Evolutionary conservation across 2,113 vertebrate genomes (phyloP), one percentile per base, ranked within the genome.

Genomic region (Bufo gargarizans): DNA sequence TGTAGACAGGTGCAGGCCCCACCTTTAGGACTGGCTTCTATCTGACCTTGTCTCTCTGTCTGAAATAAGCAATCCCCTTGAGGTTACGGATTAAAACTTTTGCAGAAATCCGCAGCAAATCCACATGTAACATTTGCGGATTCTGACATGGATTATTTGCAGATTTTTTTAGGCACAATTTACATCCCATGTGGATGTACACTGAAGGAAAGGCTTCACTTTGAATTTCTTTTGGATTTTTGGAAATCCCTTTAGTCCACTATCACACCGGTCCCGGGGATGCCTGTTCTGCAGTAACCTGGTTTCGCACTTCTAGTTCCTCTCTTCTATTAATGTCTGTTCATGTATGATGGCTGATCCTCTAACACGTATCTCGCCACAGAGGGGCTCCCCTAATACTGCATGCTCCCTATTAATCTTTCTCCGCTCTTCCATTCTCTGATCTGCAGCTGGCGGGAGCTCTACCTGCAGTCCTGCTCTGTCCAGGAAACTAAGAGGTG

Each of bases 401-500:
- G 81, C 81, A 67, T 83, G 81, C 81, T 14, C 63, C 61, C 81
- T 83, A 69, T 50, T 83, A 83, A 94, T 80, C 94, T 95, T 93
- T 93, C 92, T 93, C 96, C 92, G 95, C 93, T 90, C 95, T 96
- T 96, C 96, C 94, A 96, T 95, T 96, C 95, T 96, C 94, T 96
- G 93, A 93, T 93, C 94, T 95, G 90, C 96, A 98, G 97, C 96
- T 87, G 97, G 97, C 95, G 97, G 97, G 94, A 97, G 96, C 93
- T 97, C 97, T 94, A 96, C 97, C 91, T 97, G 96, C 97, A 99
- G 98, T 94, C 98, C 98, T 93, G 96, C 97, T 91, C 92, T 99
- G 92, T 94, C 96, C 86, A 97, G 97, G 95, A 99, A 98, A 91
- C 97, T 95, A 93, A 99, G 97, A 99, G 98, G 98, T 99, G 97